Percentiles rank a stretch among this genome's conserved stretches.
Evolutionary conservation across 2,797 vertebrate genomes (phyloP).

Genomic region (Xyrichtys novacula): DNA sequence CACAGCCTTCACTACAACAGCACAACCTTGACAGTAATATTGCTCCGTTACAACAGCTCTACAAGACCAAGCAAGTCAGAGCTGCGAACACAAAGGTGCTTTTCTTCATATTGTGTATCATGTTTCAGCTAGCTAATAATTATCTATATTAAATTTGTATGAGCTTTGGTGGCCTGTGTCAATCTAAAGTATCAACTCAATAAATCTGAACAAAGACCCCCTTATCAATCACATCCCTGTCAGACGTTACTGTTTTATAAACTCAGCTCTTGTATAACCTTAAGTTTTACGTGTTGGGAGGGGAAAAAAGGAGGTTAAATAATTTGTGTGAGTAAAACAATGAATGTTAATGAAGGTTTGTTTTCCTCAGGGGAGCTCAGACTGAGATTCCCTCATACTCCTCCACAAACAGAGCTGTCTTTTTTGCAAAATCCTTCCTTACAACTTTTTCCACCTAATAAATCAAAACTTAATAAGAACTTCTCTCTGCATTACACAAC

Average conservation of each 20-base stretch:
- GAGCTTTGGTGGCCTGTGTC: too few species aligned
- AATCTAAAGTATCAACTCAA: too few species aligned
- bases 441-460: neutral
- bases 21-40: too few species aligned
- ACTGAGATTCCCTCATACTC: neutral
- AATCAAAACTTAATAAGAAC: constrained; percentile 35
- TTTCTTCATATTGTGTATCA: too few species aligned
- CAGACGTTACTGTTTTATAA: neutral
- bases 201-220: too few species aligned
- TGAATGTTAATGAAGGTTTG: neutral
- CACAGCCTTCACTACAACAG: too few species aligned
- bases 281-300: neutral
- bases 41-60: too few species aligned
- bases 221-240: too few species aligned
- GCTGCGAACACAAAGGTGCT: too few species aligned
- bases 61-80: too few species aligned
- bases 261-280: neutral
- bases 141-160: too few species aligned
- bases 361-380: neutral
- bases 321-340: neutral
- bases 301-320: neutral
- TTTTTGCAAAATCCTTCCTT: constrained; percentile 2
- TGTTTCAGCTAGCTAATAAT: too few species aligned
- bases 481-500: constrained; percentile 4
- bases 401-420: neutral